Evolutionary conservation across 1,140 invertebrate genomes (phyloP), one percentile per base, ranked within the genome.

Genomic region (Reticulitermes speratus): DNA sequence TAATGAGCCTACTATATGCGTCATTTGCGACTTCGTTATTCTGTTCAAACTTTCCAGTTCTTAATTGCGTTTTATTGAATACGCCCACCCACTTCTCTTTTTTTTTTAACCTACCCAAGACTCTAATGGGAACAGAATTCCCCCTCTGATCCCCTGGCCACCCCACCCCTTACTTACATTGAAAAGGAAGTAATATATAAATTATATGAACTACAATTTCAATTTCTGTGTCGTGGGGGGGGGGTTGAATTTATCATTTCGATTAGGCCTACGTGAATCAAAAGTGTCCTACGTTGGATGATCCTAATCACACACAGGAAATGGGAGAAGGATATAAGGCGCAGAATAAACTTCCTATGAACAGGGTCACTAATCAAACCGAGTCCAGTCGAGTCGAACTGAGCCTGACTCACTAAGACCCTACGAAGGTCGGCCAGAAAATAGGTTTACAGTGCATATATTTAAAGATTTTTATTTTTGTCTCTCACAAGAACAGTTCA

Each of bases 21-120:
- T 65, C 59, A 65, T 65, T 65, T 65, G 59, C 16, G 25, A 75
- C 65, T 75, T 75, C 65, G 65, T 75, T 75, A 75, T 75, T 75
- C 65, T 75, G 65, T 75, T 75, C 65, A 75, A 75, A 75, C 65
- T 75, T 75, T 75, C 65, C 25, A 75, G 65, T 75, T 75, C 65
- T 75, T 75, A 75, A 75, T 75, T 75, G 65, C 65, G 65, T 75
- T 75, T 75, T 75, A 75, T 75, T 75, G 65, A 75, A 75, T 75
- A 75, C 65, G 65, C n/a, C 65, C 65, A 8, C 65, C 25, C n/a
- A 75, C 65, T 30, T 30, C 65, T 30, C 65, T 16, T 65, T 65
- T 65, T 65, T 65, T 65, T 65, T 65, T 65, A 65, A 65, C 59
- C 59, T 65, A 65, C 59, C 59, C 59, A 65, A 65, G 59, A 21